These are phyloP conservation scores for Vandiemenella viatica DNA, from an alignment of 2,888 invertebrate species.

Conservation along the genomic window DNA sequence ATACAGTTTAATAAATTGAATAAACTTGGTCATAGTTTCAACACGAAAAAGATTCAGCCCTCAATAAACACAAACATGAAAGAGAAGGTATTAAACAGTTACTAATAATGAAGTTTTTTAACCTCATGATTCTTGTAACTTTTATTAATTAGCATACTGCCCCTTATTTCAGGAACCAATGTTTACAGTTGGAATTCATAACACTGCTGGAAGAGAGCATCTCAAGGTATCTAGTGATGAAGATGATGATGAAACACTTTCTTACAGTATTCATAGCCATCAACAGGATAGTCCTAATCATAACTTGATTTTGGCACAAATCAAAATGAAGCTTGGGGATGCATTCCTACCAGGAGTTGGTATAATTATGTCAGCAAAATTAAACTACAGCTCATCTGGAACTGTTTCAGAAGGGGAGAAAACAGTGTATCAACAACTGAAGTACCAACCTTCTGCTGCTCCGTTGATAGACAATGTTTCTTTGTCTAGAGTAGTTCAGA, in stretches of 20 bases:
- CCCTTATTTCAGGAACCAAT: slow-evolving; percentile 1
- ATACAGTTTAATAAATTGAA: slow-evolving; percentile 77
- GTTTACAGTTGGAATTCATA: slow-evolving; percentile 2
- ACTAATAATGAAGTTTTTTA: no score
- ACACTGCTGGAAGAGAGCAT: not conserved
- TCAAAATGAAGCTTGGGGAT: slow-evolving; percentile 27
- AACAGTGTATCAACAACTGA: not conserved
- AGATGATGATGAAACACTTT: slow-evolving; percentile 8
- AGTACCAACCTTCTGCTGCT: slow-evolving; percentile 13
- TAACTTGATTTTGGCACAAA: not conserved
- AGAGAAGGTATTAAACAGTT: no score
- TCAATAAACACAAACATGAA: no score
- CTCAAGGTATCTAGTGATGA: slow-evolving; percentile 13
- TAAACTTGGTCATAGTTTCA: slow-evolving; percentile 49
- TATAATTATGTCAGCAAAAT: slow-evolving; percentile 37
- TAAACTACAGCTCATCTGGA: slow-evolving; percentile 4
- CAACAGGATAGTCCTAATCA: not conserved
- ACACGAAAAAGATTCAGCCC: slow-evolving; percentile 28
- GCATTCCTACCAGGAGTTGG: slow-evolving; percentile 48
- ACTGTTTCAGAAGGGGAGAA: not conserved
- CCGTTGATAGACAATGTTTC: slow-evolving; percentile 28
- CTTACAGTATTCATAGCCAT: not conserved
- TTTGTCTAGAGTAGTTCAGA: slow-evolving; percentile 29
- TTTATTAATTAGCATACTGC: not conserved
- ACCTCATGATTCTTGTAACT: not conserved